These are phyloP conservation scores for Zygaena filipendulae DNA, from an alignment of 2,888 invertebrate species.

Conservation along the genomic window DNA sequence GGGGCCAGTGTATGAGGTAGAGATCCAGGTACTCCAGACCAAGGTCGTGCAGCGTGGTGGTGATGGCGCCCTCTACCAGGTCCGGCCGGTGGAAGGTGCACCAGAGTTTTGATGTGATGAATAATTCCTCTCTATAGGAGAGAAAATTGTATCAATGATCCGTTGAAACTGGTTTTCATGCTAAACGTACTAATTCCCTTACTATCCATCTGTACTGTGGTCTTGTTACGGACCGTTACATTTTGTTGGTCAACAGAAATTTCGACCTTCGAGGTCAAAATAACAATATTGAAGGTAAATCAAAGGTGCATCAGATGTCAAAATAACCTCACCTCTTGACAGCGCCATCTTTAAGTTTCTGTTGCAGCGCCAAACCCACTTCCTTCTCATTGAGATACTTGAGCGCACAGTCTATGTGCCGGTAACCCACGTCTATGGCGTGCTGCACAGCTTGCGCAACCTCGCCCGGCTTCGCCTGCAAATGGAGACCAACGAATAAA, in stretches of 20 bases:
- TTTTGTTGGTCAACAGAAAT: too few species aligned
- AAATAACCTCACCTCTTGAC: slow-evolving; percentile 64
- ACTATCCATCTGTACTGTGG: too few species aligned
- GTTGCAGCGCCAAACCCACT: slow-evolving; percentile 72
- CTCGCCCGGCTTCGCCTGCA: neutral
- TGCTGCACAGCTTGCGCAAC: neutral
- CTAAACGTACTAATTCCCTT: too few species aligned
- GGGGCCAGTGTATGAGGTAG: slow-evolving; percentile 94
- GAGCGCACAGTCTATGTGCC: slow-evolving; percentile 78
- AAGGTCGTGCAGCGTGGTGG: slow-evolving; percentile 75
- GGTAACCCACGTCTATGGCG: slow-evolving; percentile 29
- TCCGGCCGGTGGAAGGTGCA: slow-evolving; percentile 86
- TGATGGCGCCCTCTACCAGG: slow-evolving; percentile 76
- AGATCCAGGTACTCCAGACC: slow-evolving; percentile 84
- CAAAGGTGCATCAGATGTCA: neutral
- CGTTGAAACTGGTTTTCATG: too few species aligned
- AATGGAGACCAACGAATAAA: too few species aligned
- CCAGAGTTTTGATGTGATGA: slow-evolving; percentile 86
- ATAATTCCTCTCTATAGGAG: slow-evolving; percentile 68
- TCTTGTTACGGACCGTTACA: too few species aligned
- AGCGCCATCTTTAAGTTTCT: slow-evolving; percentile 70
- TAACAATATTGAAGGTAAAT: neutral
- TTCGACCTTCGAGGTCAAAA: neutral
- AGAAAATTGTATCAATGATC: too few species aligned
- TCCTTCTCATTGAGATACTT: slow-evolving; percentile 78